phyloP scores from a whole-genome alignment of 2,797 vertebrate species.

The Botia kubotai region DNA sequence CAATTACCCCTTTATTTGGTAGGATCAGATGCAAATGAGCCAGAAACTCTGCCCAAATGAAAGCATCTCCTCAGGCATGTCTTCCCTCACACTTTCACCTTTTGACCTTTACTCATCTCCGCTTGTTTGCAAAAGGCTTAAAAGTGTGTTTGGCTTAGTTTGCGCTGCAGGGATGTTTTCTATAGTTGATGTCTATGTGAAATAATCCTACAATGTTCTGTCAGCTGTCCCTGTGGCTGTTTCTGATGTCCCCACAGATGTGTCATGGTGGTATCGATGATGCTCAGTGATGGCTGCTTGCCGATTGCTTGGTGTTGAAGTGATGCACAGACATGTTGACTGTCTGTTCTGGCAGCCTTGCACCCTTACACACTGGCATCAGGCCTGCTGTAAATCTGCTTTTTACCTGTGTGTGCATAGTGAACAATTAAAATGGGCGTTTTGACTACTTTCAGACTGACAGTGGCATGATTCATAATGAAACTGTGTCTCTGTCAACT shows the following conservation, averaged over 20 bases:
- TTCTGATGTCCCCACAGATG: constrained; percentile 13
- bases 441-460: constrained; percentile 2
- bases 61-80: background rate
- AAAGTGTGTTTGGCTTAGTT: background rate
- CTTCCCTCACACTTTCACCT: background rate
- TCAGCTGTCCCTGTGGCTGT: constrained; percentile 1
- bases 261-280: constrained; percentile 8
- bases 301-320: constrained; percentile 36
- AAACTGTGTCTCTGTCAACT: background rate
- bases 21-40: background rate
- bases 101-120: background rate
- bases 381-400: constrained; percentile 62
- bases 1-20: too few relatives aligned
- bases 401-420: constrained; percentile 51
- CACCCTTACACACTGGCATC: constrained; percentile 53
- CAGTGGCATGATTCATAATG: too few relatives aligned
- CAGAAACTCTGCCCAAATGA: background rate
- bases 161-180: background rate
- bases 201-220: background rate
- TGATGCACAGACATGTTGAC: constrained; percentile 63
- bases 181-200: background rate
- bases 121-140: background rate
- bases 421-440: background rate
- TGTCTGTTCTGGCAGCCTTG: constrained; percentile 63
- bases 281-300: background rate